Base-by-base conservation (phyloP, 30 jellyfish, hydroid and myxozoan species). In the Aurelia sp. region DNA sequence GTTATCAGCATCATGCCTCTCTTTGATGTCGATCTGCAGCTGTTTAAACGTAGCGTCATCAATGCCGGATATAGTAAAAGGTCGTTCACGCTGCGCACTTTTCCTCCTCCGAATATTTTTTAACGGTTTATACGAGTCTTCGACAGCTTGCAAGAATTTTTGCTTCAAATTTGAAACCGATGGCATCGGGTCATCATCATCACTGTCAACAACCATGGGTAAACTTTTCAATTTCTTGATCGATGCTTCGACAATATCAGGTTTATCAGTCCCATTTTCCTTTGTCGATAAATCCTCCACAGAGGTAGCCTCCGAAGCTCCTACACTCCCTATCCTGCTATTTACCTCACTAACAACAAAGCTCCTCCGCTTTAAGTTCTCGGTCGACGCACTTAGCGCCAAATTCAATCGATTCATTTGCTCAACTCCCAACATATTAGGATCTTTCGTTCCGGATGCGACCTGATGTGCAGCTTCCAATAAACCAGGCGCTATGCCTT, bases 401-500 rank as follows among this genome's bases (percentile, higher is more conserved):
- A 88, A 64, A 48, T 90, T 84, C 53, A 93, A 51, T 20, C 85
- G 51, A 60, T 70, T 85, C 79, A 73, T 67, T 13, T 78, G 86
- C 12, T 85, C 90, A 3, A 84, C 81, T 30, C 88, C 88, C 27
- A 71, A 81, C 65, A 40, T 22, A 31, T 70, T 64, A 7, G 86
- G 58, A 27, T 91, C 90, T 63, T 81, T 77, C 12, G 77, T 96
- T 11, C 37, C 87, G 37, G 55, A 20, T n/a, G 94, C 96, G 18
- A 73, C 55, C 74, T 91, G 98, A 20, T 79, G 90, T 4, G 98
- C 98, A 21, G 86, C 86, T 67, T 93, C 96, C 18, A 93, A 62
- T 18, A 89, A 84, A 0, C 97, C 74, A 19, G 98, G 98, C 6
- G 97, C 98, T 4, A 93, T 93, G 16, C 98, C 98, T 84, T 93